A percentile compares a stretch with the other conserved stretches of the same genome.
phyloP scores from a whole-genome alignment of 2,888 invertebrate species.

The Cryptus viduatorius region DNA sequence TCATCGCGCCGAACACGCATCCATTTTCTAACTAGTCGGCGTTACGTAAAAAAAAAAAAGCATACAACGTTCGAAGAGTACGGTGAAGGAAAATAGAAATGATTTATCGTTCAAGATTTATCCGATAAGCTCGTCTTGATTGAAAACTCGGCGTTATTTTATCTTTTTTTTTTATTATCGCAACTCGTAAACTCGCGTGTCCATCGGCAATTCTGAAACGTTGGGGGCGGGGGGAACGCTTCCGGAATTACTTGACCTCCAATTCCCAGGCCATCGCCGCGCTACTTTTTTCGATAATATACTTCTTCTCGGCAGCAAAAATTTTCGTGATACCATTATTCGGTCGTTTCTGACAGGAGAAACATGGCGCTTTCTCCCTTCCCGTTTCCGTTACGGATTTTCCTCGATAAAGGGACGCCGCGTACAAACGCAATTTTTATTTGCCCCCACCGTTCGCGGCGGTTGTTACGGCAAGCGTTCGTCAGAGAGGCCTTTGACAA shows the following conservation, averaged over 20 bases:
- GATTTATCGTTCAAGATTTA: no score
- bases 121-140: background rate
- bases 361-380: background rate
- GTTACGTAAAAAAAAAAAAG: conserved; percentile 28
- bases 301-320: background rate
- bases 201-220: background rate
- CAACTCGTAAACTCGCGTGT: background rate
- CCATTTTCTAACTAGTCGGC: background rate
- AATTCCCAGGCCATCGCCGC: background rate
- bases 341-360: background rate
- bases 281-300: background rate
- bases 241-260: conserved; percentile 47
- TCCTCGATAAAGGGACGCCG: conserved; percentile 35
- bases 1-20: background rate
- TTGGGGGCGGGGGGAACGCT: background rate
- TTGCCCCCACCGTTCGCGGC: conserved; percentile 27
- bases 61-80: background rate
- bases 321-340: background rate
- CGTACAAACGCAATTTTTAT: conserved; percentile 50
- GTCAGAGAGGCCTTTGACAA: conserved; percentile 73
- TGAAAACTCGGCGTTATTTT: background rate
- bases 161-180: background rate
- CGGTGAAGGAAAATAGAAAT: no score
- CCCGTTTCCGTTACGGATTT: background rate
- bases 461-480: conserved; percentile 15